These are phyloP conservation scores for Taphrorychus bicolor DNA, from an alignment of 2,888 invertebrate species.

Conservation along the genomic window DNA sequence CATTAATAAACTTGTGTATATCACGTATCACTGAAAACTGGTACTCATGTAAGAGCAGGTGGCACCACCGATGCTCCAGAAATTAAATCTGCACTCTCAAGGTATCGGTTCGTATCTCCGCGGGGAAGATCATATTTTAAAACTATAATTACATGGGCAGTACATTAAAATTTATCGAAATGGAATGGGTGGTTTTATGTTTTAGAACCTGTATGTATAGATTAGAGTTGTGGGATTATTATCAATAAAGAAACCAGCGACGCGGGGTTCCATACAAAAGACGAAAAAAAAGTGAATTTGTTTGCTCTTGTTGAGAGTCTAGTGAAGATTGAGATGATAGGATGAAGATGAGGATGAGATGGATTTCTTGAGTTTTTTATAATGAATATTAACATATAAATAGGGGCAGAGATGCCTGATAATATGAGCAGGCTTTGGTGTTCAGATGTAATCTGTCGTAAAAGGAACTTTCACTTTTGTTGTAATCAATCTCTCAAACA, in stretches of 20 bases:
- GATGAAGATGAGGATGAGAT: too few species aligned
- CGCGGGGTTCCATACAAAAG: background rate
- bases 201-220: background rate
- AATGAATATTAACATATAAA: too few species aligned
- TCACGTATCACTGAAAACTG: conserved; percentile 1
- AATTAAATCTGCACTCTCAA: conserved; percentile 24
- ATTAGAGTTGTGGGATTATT: background rate
- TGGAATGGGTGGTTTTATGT: conserved; percentile 1
- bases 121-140: conserved; percentile 25
- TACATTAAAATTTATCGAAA: conserved; percentile 6
- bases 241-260: background rate
- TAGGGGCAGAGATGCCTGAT: too few species aligned
- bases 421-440: too few species aligned
- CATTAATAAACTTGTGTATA: conserved; percentile 4
- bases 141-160: conserved; percentile 18
- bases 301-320: too few species aligned
- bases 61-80: conserved; percentile 30
- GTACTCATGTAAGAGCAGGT: conserved; percentile 21
- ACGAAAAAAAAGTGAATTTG: too few species aligned
- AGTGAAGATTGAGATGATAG: too few species aligned
- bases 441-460: too few species aligned
- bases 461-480: too few species aligned
- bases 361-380: too few species aligned
- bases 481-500: too few species aligned
- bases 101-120: conserved; percentile 20